Percentiles rank a stretch among this genome's conserved stretches.
Conservation (phyloP, 2,888 invertebrate genomes). For the Macrosoma leucophasiata region DNA sequence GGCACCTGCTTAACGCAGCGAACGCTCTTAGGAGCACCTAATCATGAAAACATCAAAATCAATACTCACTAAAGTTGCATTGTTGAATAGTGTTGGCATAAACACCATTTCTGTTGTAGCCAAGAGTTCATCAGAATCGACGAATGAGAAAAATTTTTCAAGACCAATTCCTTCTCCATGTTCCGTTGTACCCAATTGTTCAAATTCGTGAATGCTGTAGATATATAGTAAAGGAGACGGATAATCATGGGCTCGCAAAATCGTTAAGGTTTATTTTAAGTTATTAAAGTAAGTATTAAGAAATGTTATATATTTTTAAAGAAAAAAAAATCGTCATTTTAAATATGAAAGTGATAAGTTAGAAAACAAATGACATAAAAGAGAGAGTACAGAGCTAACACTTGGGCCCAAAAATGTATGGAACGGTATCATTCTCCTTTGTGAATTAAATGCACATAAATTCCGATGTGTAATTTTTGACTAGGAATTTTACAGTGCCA, state of each 20-base stretch:
- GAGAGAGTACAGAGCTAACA: too few species aligned
- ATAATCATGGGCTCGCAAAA: background rate
- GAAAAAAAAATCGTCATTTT: slow-evolving; percentile 1
- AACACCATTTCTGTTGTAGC: slow-evolving; percentile 41
- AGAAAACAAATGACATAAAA: too few species aligned
- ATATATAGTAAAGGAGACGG: background rate
- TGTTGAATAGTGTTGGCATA: slow-evolving; percentile 34
- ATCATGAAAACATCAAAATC: slow-evolving; percentile 3
- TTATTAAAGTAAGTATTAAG: slow-evolving; percentile 27
- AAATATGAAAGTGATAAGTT: background rate
- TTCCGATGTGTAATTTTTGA: too few species aligned
- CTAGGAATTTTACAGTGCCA: too few species aligned
- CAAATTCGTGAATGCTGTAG: slow-evolving; percentile 26
- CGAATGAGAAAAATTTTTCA: slow-evolving; percentile 33
- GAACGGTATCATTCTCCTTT: too few species aligned
- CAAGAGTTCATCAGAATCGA: slow-evolving; percentile 43
- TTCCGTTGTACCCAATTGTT: slow-evolving; percentile 16
- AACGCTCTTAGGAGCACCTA: background rate
- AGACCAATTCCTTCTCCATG: slow-evolving; percentile 34
- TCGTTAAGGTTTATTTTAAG: background rate
- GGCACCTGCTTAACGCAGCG: background rate
- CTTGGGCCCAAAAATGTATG: too few species aligned
- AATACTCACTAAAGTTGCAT: slow-evolving; percentile 24
- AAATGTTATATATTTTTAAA: slow-evolving; percentile 21
- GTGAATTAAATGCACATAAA: too few species aligned